Evolutionary conservation across 2,888 invertebrate genomes (phyloP).

Genomic region (Macrophya alboannulata): DNA sequence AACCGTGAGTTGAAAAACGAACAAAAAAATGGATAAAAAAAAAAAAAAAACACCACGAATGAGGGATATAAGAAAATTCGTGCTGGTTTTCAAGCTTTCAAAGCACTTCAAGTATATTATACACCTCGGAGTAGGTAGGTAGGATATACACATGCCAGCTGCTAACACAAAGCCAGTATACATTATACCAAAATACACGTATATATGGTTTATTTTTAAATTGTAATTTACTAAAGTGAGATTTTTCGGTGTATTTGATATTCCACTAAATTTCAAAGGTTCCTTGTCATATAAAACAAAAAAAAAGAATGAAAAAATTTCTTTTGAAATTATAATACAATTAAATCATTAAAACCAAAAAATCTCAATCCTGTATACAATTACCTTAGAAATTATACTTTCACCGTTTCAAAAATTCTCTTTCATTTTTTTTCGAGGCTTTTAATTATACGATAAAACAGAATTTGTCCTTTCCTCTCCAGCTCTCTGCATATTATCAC

Average conservation of each 20-base stretch:
- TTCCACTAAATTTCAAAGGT: background rate
- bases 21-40: no score
- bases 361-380: no score
- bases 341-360: background rate
- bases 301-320: background rate
- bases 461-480: background rate
- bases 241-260: slow-evolving; percentile 5
- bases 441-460: background rate
- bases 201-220: background rate
- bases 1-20: background rate
- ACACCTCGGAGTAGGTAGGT: slow-evolving; percentile 6
- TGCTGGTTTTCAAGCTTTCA: slow-evolving; percentile 7
- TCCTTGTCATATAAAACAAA: no score
- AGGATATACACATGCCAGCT: background rate
- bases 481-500: background rate
- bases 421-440: no score
- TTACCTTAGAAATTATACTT: no score
- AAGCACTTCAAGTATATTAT: background rate
- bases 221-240: background rate
- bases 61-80: background rate
- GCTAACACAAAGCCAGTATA: slow-evolving; percentile 11
- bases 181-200: background rate
- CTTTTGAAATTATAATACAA: background rate
- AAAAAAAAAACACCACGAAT: no score
- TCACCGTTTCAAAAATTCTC: no score